phyloP scores from a whole-genome alignment of 1,140 invertebrate species.

The Camponotus floridanus region DNA sequence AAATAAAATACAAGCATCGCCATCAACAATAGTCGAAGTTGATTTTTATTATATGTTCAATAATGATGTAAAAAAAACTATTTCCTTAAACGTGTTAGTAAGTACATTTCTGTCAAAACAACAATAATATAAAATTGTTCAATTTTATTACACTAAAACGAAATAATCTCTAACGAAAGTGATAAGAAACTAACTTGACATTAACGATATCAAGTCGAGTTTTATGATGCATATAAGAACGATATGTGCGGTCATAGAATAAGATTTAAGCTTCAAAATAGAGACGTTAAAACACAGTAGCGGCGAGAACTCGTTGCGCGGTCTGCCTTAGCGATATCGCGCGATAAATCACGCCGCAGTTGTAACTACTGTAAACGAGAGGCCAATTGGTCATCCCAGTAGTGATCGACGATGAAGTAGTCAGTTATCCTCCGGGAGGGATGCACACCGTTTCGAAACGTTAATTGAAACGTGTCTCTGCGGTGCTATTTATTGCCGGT shows the following conservation, averaged over 20 bases:
- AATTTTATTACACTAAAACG: no score
- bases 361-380: conserved; percentile 61
- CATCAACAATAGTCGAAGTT: no score
- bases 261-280: conserved; percentile 18
- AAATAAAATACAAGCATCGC: no score
- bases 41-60: no score
- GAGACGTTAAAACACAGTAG: conserved; percentile 32
- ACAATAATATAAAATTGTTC: no score
- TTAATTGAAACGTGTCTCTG: conserved; percentile 76
- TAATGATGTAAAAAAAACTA: no score
- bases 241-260: background rate
- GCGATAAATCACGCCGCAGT: conserved; percentile 40
- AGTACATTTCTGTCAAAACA: no score
- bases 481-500: conserved; percentile 73
- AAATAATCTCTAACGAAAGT: background rate
- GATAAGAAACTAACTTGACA: background rate
- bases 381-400: conserved; percentile 39
- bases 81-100: no score
- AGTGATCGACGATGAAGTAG: conserved; percentile 70
- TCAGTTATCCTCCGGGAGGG: conserved; percentile 67
- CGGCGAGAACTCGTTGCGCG: conserved; percentile 48
- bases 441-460: conserved; percentile 64
- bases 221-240: background rate
- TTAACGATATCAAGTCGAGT: background rate
- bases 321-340: conserved; percentile 38